Conservation (phyloP, 1,140 invertebrate species). For the Aphelenchoides avenae region DNA sequence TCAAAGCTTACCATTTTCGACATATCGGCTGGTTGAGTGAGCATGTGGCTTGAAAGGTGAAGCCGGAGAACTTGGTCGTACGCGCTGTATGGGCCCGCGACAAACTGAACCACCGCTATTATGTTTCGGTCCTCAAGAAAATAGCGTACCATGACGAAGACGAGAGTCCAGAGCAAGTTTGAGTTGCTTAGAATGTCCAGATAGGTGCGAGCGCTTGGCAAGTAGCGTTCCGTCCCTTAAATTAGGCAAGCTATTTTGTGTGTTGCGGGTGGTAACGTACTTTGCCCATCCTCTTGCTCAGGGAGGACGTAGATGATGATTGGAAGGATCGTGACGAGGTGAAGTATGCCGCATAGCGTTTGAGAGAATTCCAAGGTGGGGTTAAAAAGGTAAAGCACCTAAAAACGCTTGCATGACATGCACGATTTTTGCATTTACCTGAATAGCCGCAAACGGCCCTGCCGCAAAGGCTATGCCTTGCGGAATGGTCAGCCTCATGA, state of each 20-base stretch:
- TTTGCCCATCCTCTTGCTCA: too few relatives aligned
- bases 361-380: constrained; percentile 30
- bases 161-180: constrained; percentile 18
- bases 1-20: constrained; percentile 14
- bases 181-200: constrained; percentile 6
- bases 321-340: constrained; percentile 28
- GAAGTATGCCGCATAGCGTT: constrained; percentile 29
- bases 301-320: constrained; percentile 27
- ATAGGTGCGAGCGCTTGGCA: too few relatives aligned
- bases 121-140: constrained; percentile 8
- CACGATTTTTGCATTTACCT: constrained; percentile 2
- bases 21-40: constrained; percentile 36
- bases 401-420: background rate
- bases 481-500: constrained; percentile 40
- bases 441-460: constrained; percentile 37
- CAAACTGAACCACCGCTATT: constrained; percentile 19
- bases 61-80: constrained; percentile 41
- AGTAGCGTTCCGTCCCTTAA: too few relatives aligned
- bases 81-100: constrained; percentile 32
- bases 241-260: constrained; percentile 1
- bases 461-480: constrained; percentile 39
- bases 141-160: constrained; percentile 33
- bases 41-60: constrained; percentile 31
- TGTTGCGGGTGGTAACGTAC: background rate
- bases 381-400: constrained; percentile 31